phyloP scores from a whole-genome alignment of 2,113 vertebrate genomes.

The Pachypanchax playfairii region DNA sequence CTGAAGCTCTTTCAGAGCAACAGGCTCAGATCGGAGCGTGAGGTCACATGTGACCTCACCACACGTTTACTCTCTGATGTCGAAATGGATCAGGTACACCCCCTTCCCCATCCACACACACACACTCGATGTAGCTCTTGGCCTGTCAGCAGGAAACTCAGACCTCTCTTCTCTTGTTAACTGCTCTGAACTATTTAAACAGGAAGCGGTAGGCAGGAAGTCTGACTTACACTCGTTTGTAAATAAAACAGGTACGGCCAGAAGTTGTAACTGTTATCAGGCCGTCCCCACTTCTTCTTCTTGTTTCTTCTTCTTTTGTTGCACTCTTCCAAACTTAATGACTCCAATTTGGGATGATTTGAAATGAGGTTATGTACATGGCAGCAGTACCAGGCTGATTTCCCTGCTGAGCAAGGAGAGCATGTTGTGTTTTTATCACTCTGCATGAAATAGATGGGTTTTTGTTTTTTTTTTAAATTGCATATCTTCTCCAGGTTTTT shows the following conservation, averaged over 20 bases:
- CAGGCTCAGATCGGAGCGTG: conserved; percentile 72
- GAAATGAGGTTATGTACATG: conserved; percentile 23
- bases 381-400: conserved; percentile 64
- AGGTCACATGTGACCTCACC: conserved; percentile 81
- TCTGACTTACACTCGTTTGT: conserved; percentile 52
- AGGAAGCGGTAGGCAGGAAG: conserved; percentile 69
- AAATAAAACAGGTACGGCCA: conserved; percentile 54
- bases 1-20: conserved; percentile 92
- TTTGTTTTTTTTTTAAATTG: conserved; percentile 20
- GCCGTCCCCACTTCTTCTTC: no score
- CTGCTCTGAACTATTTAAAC: conserved; percentile 58
- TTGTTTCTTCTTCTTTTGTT: conserved; percentile 1
- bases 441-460: conserved; percentile 50
- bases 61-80: conserved; percentile 85
- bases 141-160: conserved; percentile 80
- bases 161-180: conserved; percentile 41
- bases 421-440: conserved; percentile 38
- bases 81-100: conserved; percentile 89
- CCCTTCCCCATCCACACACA: conserved; percentile 7
- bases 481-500: conserved; percentile 33
- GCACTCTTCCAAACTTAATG: conserved; percentile 5
- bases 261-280: conserved; percentile 11
- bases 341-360: background rate
- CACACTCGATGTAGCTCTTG: conserved; percentile 47
- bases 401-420: conserved; percentile 62